Evolutionary conservation across 2,113 vertebrate genomes (phyloP).

Genomic region (Lamprologus ornatipinnis): DNA sequence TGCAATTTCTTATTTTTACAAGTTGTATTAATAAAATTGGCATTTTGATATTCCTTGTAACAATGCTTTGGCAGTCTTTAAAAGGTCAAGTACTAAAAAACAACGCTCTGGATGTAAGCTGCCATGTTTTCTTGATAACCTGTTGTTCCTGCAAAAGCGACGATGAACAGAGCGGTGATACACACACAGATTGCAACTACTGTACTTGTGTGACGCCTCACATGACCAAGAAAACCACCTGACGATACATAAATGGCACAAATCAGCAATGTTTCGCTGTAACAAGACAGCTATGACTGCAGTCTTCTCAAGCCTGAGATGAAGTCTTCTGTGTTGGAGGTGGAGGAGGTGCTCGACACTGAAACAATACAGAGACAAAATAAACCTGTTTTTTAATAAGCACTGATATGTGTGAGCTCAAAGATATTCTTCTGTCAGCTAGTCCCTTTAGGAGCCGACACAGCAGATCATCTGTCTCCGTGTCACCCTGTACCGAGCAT

Average conservation of each 20-base stretch:
- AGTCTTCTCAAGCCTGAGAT: not conserved
- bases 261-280: not conserved
- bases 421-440: not conserved
- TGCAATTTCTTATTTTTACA: not conserved
- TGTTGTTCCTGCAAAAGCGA: not conserved
- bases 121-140: not conserved
- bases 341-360: slow-evolving; percentile 56
- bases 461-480: not conserved
- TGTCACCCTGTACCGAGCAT: not conserved
- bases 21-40: not conserved
- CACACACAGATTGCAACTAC: not conserved
- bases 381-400: fast-evolving
- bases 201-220: not conserved
- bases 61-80: not conserved
- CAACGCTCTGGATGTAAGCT: not conserved
- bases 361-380: not conserved
- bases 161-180: not conserved
- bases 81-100: not conserved
- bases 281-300: not conserved
- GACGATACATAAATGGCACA: not conserved
- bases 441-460: not conserved
- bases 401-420: not conserved
- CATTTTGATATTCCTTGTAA: not conserved
- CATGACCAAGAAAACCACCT: not conserved
- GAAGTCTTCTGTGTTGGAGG: slow-evolving; percentile 42